Percentiles rank a stretch among this genome's conserved stretches.
Conservation (phyloP, 2,797 vertebrate species). For the Oryzias sinensis region DNA sequence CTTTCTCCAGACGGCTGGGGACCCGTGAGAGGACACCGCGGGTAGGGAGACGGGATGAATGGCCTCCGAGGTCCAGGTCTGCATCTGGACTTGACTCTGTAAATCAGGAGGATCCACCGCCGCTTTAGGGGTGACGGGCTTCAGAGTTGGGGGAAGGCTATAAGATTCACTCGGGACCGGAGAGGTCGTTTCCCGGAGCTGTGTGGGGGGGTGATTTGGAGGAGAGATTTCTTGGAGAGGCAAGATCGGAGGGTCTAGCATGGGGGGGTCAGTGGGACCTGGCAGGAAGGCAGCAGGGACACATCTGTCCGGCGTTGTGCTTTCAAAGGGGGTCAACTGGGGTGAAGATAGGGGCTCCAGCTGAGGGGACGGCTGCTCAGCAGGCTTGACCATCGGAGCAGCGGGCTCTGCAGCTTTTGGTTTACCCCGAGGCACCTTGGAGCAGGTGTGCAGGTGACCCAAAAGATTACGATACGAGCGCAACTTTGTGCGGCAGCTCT, state of each 20-base stretch:
- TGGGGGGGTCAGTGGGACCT: not conserved
- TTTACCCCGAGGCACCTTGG: conserved; percentile 82
- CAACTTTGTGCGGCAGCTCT: conserved; percentile 91
- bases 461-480: conserved; percentile 90
- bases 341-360: conserved; percentile 29
- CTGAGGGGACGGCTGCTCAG: conserved; percentile 49
- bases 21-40: conserved; percentile 56
- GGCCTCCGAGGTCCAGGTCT: conserved; percentile 15
- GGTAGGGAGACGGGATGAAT: conserved; percentile 59
- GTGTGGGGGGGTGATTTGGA: conserved; percentile 50
- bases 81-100: conserved; percentile 13
- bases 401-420: conserved; percentile 34
- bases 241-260: not conserved
- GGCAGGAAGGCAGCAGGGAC: conserved; percentile 1
- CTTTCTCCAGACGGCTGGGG: conserved; percentile 87
- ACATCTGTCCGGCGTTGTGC: conserved; percentile 17
- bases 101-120: conserved; percentile 2
- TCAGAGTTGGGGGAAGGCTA: not conserved
- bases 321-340: conserved; percentile 53
- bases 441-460: conserved; percentile 92
- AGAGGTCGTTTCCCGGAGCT: conserved; percentile 38
- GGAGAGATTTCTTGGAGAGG: conserved; percentile 41
- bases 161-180: not conserved
- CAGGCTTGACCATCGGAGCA: conserved; percentile 34
- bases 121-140: not conserved